Evolutionary conservation across 2,113 vertebrate species (phyloP), one percentile per base, ranked within the genome.

Genomic region (Ondatra zibethicus): DNA sequence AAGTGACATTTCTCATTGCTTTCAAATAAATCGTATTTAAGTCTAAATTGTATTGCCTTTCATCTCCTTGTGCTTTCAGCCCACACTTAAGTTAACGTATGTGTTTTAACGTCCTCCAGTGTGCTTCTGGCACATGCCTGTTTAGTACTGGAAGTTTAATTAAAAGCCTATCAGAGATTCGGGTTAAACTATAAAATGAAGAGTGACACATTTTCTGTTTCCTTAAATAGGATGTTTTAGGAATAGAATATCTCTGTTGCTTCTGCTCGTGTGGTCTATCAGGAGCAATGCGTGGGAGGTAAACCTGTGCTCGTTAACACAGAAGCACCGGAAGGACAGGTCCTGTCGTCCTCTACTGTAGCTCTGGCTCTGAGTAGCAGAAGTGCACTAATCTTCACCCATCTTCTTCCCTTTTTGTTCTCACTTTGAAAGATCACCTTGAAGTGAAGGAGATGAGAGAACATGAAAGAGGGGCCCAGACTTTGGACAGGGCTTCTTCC

Each of bases 1-100:
- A 98, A 99, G 98, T 98, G 80, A 58, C 76, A 3, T 7, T 63
- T 94, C 31, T 85, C 9, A 3, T 17, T 36, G 4, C 65, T 77
- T 68, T 27, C 50, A 84, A 94, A 36, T 31, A 39, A 8, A 13
- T 13, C 0, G 2, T 17, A 75, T 47, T 47, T 88, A 68, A 52
- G 4, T 75, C 68, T 36, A 19, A 39, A 9, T 42, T 50, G 23
- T 50, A 52, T 13, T 58, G 45, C 58, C 21, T 91, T 50, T 95
- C 36, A 66, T 50, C 61, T 94, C 92, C 82, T 70, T 39, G 36
- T 27, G 96, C 33, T 25, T 92, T 1, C 61, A 91, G 25, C 23
- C 86, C 45, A 82, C 52, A 65, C n/a, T 91, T 82, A n/a, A 47
- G 13, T 36, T 58, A 7, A 85, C 52, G 47, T 7, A 3, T 12